A percentile compares a stretch with the other conserved stretches of the same genome.
Conservation (phyloP, 1,140 invertebrate genomes). For the Drosophila pseudoobscura region DNA sequence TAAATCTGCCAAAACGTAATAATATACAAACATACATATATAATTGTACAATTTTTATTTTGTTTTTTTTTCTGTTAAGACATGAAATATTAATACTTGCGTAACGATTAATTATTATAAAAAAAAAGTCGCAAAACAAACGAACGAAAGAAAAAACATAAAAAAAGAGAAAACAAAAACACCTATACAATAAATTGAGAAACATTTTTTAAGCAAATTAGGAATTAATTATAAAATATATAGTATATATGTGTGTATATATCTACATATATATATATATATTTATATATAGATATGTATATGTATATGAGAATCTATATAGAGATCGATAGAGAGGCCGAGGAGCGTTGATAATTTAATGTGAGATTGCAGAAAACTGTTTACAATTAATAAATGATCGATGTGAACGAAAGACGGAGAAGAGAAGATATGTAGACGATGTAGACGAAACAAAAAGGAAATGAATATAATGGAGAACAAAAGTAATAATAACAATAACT, state of each 20-base stretch:
- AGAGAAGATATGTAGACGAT: slow-evolving; percentile 13
- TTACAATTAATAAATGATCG: slow-evolving; percentile 70
- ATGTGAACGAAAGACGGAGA: slow-evolving; percentile 24
- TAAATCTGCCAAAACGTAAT: slow-evolving; percentile 20
- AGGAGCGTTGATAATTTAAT: slow-evolving; percentile 64
- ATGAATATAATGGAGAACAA: slow-evolving; percentile 43
- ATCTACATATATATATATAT: slow-evolving; percentile 43
- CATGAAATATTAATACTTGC: slow-evolving; percentile 33
- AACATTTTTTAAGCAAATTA: slow-evolving; percentile 72
- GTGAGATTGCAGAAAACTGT: slow-evolving; percentile 61
- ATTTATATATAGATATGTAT: slow-evolving; percentile 52
- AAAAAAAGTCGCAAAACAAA: slow-evolving; percentile 6
- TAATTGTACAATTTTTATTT: slow-evolving; percentile 25
- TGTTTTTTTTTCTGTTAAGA: slow-evolving; percentile 35
- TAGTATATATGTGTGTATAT: slow-evolving; percentile 6
- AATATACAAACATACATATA: slow-evolving; percentile 40
- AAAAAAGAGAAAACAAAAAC: slow-evolving; percentile 53
- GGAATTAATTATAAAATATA: slow-evolving; percentile 62
- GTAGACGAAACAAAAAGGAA: slow-evolving; percentile 33
- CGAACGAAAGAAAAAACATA: slow-evolving; percentile 39
- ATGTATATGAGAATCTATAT: slow-evolving; percentile 55
- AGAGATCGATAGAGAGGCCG: slow-evolving; percentile 63
- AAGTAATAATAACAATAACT: slow-evolving; percentile 70
- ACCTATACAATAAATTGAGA: slow-evolving; percentile 67
- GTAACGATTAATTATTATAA: slow-evolving; percentile 4